These are phyloP conservation scores for Nesospiza acunhae DNA, from an alignment of 2,113 vertebrate genomes.

Conservation along the genomic window DNA sequence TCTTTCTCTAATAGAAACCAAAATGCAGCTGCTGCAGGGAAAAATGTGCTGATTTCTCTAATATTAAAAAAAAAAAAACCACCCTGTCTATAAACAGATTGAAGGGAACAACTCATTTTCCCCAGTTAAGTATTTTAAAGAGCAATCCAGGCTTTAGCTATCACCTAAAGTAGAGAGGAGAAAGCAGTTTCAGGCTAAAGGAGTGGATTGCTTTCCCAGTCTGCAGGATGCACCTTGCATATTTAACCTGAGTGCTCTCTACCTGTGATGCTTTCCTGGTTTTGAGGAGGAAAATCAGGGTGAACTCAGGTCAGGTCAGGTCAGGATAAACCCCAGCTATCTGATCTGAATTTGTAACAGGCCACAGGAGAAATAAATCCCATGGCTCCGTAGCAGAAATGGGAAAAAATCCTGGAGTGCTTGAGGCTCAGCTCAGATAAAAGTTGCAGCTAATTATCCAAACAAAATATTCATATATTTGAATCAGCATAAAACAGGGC, in stretches of 20 bases:
- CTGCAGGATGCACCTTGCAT: neutral
- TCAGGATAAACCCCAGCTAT: neutral
- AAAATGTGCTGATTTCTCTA: slow-evolving; percentile 1
- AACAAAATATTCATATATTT: neutral
- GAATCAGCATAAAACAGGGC: neutral
- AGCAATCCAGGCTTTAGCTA: neutral
- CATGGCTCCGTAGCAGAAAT: fast-evolving
- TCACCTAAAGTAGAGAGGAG: neutral
- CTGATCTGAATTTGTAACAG: neutral
- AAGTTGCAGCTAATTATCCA: slow-evolving; percentile 25
- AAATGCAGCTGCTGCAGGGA: neutral
- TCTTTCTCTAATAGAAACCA: neutral
- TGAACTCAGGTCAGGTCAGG: neutral
- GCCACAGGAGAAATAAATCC: neutral
- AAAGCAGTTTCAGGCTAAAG: neutral
- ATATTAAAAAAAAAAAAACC: neutral
- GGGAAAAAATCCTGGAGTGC: neutral
- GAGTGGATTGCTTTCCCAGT: neutral
- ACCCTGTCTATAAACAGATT: neutral
- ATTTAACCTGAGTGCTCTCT: neutral
- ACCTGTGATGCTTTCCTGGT: neutral
- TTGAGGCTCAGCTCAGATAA: neutral
- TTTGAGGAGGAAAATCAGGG: neutral
- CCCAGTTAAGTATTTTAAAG: slow-evolving; percentile 3
- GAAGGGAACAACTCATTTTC: slow-evolving; percentile 18